Evolutionary conservation across 2,888 invertebrate species (phyloP).

Genomic region (Acleris cristana): DNA sequence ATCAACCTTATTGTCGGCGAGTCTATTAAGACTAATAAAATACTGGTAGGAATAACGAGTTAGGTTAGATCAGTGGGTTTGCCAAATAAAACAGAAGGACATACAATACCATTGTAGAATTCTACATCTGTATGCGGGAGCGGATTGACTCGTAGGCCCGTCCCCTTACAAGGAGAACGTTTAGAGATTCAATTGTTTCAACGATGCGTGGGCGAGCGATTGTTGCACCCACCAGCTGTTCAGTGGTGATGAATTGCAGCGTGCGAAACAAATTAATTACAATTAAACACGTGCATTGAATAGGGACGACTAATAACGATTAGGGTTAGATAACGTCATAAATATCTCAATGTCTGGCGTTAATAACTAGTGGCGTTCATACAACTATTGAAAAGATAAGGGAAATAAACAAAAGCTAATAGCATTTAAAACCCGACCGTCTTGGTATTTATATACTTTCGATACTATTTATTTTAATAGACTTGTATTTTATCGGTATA

Average conservation of each 20-base stretch:
- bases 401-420: no score
- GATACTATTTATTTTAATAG: no score
- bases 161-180: slow-evolving; percentile 56
- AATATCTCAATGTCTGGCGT: slow-evolving; percentile 5
- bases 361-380: background rate
- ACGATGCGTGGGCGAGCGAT: slow-evolving; percentile 63
- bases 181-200: slow-evolving; percentile 67
- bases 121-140: slow-evolving; percentile 23
- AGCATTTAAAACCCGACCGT: no score
- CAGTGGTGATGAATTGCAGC: slow-evolving; percentile 67
- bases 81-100: slow-evolving; percentile 25
- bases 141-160: slow-evolving; percentile 55
- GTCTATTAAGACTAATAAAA: slow-evolving; percentile 17
- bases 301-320: slow-evolving; percentile 50
- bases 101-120: background rate
- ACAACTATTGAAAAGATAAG: no score
- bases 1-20: slow-evolving; percentile 18
- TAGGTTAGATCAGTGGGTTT: slow-evolving; percentile 15
- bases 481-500: no score
- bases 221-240: slow-evolving; percentile 72
- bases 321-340: slow-evolving; percentile 26
- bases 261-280: slow-evolving; percentile 68
- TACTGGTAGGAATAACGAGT: slow-evolving; percentile 13
- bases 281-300: slow-evolving; percentile 61
- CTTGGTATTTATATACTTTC: no score